Evolutionary conservation across 64 coral and sea anemone species (phyloP), one percentile per base, ranked within the genome.

Genomic region (Pocillopora damicornis): DNA sequence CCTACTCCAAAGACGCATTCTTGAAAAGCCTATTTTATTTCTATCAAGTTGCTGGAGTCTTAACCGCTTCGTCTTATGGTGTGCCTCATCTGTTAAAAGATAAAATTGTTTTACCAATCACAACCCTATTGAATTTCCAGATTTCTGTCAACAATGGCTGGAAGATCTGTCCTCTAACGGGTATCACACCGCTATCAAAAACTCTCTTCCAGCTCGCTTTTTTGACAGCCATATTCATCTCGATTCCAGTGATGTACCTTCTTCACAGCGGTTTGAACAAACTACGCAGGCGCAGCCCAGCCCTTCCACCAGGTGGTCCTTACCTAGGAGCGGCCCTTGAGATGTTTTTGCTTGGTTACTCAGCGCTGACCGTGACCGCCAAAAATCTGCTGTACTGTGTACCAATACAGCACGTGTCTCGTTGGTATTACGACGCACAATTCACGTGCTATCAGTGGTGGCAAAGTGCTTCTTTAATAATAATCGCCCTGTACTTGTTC

Each of bases 21-120:
- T 59, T 87, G 17, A 92, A 92, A 76, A 87, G 87, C 57, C 35
- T 92, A 0, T 92, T 92, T 60, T 92, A 92, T 58, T 92, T 92
- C 71, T 92, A 92, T 74, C 90, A 92, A 25, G n/a, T 92, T 9
- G 90, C 83, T 9, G 63, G 60, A 22, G 42, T 92, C 11, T 62
- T 92, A 25, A 42, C 76, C 4, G 45, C 78, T 36, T 73, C 74
- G 16, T 73, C 61, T 10, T 76, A 87, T 11, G 57, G 66, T 30
- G 51, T 63, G 11, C 37, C 18, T n/a, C 12, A 59, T 0, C 20
- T 92, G 15, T 58, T 92, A 30, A 65, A 22, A 59, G 20, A 85
- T 57, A 30, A 25, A 4, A 58, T 85, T 72, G 64, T 73, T 4
- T 34, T 72, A 9, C 90, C 83, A 22, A 2, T 92, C 1, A 23